These are phyloP conservation scores for Piliocolobus tephrosceles DNA, from an alignment of 2,113 vertebrate species.

Conservation along the genomic window DNA sequence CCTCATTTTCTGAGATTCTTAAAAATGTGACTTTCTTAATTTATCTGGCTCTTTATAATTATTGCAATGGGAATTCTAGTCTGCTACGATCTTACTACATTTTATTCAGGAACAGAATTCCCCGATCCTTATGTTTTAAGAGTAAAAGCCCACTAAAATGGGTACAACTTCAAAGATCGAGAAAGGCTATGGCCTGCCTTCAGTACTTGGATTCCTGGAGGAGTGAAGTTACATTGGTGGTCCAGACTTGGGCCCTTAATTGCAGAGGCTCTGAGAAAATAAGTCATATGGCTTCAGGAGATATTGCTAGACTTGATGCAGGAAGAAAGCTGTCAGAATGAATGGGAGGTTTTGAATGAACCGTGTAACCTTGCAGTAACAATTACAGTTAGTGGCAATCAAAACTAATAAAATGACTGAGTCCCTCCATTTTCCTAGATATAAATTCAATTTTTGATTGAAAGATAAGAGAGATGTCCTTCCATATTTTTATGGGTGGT, in stretches of 20 bases:
- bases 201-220: not conserved
- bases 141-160: not conserved
- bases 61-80: not conserved
- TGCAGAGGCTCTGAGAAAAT: not conserved
- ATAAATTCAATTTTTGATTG: not conserved
- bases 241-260: not conserved
- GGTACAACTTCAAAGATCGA: not conserved
- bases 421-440: not conserved
- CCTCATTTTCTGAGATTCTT: slow-evolving; percentile 37
- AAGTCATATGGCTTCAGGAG: not conserved
- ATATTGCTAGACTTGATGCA: not conserved
- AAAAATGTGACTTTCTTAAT: not conserved
- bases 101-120: not conserved
- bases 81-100: not conserved
- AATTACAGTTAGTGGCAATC: not conserved
- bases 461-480: not conserved
- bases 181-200: not conserved
- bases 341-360: not conserved
- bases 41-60: not conserved
- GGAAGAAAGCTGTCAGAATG: not conserved
- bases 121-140: not conserved
- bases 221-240: not conserved
- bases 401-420: not conserved
- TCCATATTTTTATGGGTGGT: not conserved
- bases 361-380: not conserved